phyloP scores from a whole-genome alignment of 2,113 vertebrate genomes.

The Dermatemys mawii region DNA sequence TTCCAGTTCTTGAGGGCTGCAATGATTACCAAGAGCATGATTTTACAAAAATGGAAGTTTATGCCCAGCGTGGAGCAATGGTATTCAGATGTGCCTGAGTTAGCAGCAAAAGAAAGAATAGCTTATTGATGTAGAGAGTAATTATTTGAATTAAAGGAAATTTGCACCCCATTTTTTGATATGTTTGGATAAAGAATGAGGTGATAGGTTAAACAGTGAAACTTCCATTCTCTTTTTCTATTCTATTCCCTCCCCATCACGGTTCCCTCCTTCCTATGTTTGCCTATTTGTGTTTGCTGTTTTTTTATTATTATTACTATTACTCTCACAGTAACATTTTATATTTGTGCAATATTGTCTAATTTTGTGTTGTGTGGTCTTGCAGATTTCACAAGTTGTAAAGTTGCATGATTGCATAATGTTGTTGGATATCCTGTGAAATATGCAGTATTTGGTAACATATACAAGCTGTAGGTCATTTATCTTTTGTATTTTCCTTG shows the following conservation, averaged over 20 bases:
- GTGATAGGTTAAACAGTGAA: not conserved
- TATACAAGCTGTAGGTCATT: not conserved
- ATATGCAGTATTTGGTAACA: not conserved
- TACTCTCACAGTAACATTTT: not conserved
- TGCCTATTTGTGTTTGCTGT: not conserved
- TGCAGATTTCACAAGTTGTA: not conserved
- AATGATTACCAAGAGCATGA: not conserved
- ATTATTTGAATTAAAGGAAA: not conserved
- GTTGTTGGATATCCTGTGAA: not conserved
- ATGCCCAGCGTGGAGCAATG: not conserved
- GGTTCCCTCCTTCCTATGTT: not conserved
- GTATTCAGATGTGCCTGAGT: not conserved
- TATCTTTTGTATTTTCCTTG: not conserved
- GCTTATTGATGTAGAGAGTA: not conserved
- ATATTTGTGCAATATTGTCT: not conserved
- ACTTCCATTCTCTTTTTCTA: not conserved
- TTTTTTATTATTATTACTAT: not conserved
- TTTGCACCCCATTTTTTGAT: not conserved
- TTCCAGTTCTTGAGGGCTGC: not conserved
- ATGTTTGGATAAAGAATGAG: not conserved
- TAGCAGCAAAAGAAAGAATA: not conserved
- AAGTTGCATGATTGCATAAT: not conserved
- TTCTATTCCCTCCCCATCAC: not conserved
- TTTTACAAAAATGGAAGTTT: not conserved
- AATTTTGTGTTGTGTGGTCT: not conserved